Conservation (phyloP, 2,797 vertebrate genomes). For the Arrhamphus sclerolepis region DNA sequence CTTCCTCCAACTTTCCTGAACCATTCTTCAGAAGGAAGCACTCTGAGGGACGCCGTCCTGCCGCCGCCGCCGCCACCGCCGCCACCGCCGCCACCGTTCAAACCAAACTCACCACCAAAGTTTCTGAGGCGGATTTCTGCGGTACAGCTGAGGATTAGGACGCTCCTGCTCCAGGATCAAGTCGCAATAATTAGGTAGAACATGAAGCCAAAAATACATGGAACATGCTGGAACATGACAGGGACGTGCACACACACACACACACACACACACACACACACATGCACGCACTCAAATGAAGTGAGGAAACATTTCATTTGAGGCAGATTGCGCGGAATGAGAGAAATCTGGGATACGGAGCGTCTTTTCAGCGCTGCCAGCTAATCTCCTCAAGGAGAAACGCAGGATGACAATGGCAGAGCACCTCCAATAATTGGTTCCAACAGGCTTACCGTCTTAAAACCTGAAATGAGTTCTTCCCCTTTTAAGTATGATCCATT, state of each 20-base stretch:
- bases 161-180: slow-evolving; percentile 81
- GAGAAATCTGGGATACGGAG: slow-evolving; percentile 80
- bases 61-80: slow-evolving; percentile 63
- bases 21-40: slow-evolving; percentile 59
- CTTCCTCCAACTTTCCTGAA: slow-evolving; percentile 59
- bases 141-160: slow-evolving; percentile 75
- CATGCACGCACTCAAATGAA: slow-evolving; percentile 54
- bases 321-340: slow-evolving; percentile 77
- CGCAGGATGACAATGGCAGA: slow-evolving; percentile 84
- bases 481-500: slow-evolving; percentile 87
- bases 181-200: slow-evolving; percentile 84
- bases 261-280: slow-evolving; percentile 34
- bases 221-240: slow-evolving; percentile 68
- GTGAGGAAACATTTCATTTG: slow-evolving; percentile 78
- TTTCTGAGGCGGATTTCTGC: slow-evolving; percentile 74
- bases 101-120: slow-evolving; percentile 77
- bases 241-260: slow-evolving; percentile 39
- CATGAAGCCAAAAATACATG: slow-evolving; percentile 75
- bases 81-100: slow-evolving; percentile 73
- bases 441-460: slow-evolving; percentile 89
- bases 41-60: slow-evolving; percentile 71
- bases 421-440: slow-evolving; percentile 89
- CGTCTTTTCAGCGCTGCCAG: slow-evolving; percentile 77
- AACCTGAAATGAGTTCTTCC: slow-evolving; percentile 87
- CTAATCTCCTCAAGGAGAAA: slow-evolving; percentile 87